Evolutionary conservation across 2,113 vertebrate genomes (phyloP).

Genomic region (Pipra filicauda): DNA sequence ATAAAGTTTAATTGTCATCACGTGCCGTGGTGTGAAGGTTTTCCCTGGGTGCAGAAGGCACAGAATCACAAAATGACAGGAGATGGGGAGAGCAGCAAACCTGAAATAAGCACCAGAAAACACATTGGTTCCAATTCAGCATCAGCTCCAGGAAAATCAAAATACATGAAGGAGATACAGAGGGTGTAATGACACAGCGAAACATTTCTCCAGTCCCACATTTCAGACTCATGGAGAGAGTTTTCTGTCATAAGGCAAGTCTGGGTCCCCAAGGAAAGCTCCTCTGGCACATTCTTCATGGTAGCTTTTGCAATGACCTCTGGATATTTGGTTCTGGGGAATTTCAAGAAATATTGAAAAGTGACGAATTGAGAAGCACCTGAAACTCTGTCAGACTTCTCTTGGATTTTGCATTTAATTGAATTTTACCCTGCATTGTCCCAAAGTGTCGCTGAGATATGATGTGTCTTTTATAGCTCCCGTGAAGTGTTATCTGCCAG

Average conservation of each 20-base stretch:
- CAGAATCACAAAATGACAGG: not conserved
- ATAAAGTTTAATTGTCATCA: not conserved
- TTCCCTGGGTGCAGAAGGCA: not conserved
- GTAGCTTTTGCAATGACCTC: not conserved
- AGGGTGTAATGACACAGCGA: not conserved
- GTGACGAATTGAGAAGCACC: not conserved
- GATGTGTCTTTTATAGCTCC: not conserved
- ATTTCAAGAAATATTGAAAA: conserved; percentile 42
- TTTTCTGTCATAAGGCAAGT: not conserved
- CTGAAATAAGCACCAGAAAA: not conserved
- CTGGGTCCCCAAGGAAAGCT: not conserved
- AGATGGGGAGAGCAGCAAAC: not conserved
- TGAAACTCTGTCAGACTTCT: not conserved
- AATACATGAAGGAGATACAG: not conserved
- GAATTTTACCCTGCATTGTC: conserved; percentile 33
- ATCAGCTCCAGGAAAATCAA: not conserved
- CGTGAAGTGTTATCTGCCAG: not conserved
- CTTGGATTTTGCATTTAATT: conserved; percentile 35
- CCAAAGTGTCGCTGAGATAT: conserved; percentile 1
- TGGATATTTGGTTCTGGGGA: conserved; percentile 33
- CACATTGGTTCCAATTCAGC: not conserved
- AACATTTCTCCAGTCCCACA: not conserved
- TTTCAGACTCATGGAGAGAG: not conserved
- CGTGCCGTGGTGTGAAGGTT: not conserved
- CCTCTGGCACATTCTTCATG: not conserved